These are phyloP conservation scores for Lasiurus borealis DNA, from an alignment of 2,113 vertebrate species.

Conservation along the genomic window DNA sequence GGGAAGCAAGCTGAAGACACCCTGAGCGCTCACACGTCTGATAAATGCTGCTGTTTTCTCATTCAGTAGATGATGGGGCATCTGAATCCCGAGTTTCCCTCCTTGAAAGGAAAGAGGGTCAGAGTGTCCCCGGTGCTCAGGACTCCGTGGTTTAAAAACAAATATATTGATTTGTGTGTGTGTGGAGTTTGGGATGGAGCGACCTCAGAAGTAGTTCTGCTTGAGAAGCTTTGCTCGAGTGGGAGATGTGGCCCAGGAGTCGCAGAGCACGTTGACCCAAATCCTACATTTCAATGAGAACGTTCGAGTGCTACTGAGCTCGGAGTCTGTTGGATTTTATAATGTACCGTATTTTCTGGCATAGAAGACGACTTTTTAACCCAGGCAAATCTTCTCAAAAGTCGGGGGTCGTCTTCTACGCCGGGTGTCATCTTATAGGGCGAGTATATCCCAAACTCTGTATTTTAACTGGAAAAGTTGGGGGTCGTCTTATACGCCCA, in stretches of 20 bases:
- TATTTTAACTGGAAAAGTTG: no score
- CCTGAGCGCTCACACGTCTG: accelerated
- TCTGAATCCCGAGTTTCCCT: not conserved
- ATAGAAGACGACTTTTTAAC: no score
- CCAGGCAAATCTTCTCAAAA: no score
- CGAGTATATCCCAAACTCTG: no score
- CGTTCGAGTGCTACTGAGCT: not conserved
- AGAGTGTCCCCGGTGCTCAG: not conserved
- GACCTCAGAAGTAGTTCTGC: not conserved
- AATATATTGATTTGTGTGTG: not conserved
- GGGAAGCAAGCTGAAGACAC: not conserved
- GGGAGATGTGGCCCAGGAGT: not conserved
- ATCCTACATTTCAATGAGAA: not conserved
- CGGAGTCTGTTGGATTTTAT: not conserved
- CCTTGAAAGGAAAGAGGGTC: no score
- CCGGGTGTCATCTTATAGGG: no score
- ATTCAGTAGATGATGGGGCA: accelerated
- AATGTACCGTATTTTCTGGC: not conserved
- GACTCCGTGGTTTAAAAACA: not conserved
- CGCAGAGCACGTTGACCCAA: not conserved
- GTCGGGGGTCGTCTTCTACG: no score
- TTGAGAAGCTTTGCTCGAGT: not conserved
- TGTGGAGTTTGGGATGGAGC: no score
- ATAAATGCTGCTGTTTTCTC: accelerated
- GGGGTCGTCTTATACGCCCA: no score